phyloP scores from a whole-genome alignment of 2,797 vertebrate genomes.

The Syngnathus acus region DNA sequence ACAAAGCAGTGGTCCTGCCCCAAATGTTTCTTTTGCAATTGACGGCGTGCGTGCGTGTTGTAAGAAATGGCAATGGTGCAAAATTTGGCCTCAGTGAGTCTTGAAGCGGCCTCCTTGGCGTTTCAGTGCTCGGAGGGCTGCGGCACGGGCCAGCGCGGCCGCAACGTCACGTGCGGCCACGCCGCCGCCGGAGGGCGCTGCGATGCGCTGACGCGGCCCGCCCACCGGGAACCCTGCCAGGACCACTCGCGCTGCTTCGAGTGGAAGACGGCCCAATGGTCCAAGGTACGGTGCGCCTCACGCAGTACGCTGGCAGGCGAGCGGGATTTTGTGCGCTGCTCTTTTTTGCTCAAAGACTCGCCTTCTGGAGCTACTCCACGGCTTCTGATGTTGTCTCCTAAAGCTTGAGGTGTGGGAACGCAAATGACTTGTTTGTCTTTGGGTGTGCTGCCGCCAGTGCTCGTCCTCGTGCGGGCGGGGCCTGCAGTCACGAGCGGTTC shows the following conservation, averaged over 20 bases:
- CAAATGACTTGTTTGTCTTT: neutral
- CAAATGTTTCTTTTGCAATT: too few relatives aligned
- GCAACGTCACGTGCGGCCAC: slow-evolving; percentile 84
- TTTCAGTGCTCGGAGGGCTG: slow-evolving; percentile 85
- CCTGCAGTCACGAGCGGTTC: slow-evolving; percentile 91
- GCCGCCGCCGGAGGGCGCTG: slow-evolving; percentile 83
- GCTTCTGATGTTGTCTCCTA: too few relatives aligned
- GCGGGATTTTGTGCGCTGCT: neutral
- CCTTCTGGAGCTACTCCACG: too few relatives aligned
- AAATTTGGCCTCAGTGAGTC: too few relatives aligned
- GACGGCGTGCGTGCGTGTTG: too few relatives aligned
- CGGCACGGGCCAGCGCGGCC: slow-evolving; percentile 75
- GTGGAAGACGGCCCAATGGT: slow-evolving; percentile 97
- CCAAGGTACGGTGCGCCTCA: slow-evolving; percentile 72
- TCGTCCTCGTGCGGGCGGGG: slow-evolving; percentile 91
- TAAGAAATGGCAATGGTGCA: too few relatives aligned
- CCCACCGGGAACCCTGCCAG: slow-evolving; percentile 78
- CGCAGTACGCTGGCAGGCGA: too few relatives aligned
- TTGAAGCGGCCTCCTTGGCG: neutral
- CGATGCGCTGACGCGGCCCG: slow-evolving; percentile 76
- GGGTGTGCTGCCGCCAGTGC: slow-evolving; percentile 67
- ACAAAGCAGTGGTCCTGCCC: too few relatives aligned
- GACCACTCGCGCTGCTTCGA: slow-evolving; percentile 87
- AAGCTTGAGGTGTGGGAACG: too few relatives aligned
- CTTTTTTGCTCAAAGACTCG: too few relatives aligned